A percentile compares a stretch with the other conserved stretches of the same genome.
Conservation (phyloP, 2,888 invertebrate species). For the Andrena flavipes region DNA sequence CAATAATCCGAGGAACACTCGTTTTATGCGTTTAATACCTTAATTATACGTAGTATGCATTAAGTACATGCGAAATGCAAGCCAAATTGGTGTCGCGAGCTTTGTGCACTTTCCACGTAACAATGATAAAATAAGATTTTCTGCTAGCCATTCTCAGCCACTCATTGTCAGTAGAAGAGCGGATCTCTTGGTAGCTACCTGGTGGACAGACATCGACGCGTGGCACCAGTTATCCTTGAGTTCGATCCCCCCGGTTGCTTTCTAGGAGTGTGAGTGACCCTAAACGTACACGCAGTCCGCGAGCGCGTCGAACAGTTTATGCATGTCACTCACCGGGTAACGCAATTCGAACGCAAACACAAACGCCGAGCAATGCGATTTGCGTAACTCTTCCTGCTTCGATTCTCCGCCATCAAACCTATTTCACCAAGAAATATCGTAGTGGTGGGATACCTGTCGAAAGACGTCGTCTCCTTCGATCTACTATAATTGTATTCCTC, state of each 20-base stretch:
- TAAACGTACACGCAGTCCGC: conserved; percentile 33
- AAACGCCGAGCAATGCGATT: conserved; percentile 23
- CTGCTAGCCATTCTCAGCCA: too few species aligned
- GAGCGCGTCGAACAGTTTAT: conserved; percentile 40
- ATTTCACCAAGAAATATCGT: not conserved
- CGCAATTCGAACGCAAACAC: conserved; percentile 53
- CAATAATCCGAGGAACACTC: too few species aligned
- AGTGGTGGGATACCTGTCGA: not conserved
- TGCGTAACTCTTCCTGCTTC: conserved; percentile 16
- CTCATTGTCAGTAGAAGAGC: too few species aligned
- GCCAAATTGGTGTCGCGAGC: too few species aligned
- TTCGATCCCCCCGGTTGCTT: conserved; percentile 76
- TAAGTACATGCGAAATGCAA: too few species aligned
- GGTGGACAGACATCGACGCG: conserved; percentile 52
- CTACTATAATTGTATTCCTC: not conserved
- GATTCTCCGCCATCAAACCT: not conserved
- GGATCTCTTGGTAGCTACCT: conserved; percentile 24
- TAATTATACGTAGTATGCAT: too few species aligned
- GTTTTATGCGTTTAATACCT: too few species aligned
- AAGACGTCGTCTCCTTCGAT: not conserved
- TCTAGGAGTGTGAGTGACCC: conserved; percentile 46
- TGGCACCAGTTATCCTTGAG: conserved; percentile 83
- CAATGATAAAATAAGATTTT: too few species aligned
- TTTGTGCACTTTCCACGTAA: too few species aligned
- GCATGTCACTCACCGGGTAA: conserved; percentile 39